These are phyloP conservation scores for Drosophila triauraria DNA, from an alignment of 1,140 invertebrate genomes.

Conservation along the genomic window DNA sequence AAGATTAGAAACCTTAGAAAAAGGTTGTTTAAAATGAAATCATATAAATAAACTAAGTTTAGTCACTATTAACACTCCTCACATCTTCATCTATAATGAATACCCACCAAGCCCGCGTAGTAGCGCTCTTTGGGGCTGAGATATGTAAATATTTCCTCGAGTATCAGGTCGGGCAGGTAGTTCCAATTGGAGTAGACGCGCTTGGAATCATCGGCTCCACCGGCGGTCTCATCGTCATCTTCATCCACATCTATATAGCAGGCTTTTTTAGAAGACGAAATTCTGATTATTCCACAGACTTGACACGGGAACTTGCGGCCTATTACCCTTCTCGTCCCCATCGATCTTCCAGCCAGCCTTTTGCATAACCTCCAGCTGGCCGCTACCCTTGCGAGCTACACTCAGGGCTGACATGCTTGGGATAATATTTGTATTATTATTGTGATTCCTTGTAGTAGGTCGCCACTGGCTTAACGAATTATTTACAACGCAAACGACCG, in stretches of 20 bases:
- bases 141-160: constrained; percentile 92
- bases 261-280: constrained; percentile 75
- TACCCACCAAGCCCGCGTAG: constrained; percentile 90
- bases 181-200: constrained; percentile 88
- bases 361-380: constrained; percentile 71
- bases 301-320: too few relatives aligned
- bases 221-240: constrained; percentile 83
- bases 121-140: constrained; percentile 90
- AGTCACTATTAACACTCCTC: background rate
- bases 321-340: constrained; percentile 86
- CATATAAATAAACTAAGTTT: background rate
- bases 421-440: constrained; percentile 1
- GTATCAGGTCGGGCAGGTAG: constrained; percentile 90
- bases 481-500: constrained; percentile 58
- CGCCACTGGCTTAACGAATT: constrained; percentile 22
- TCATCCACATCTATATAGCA: constrained; percentile 87
- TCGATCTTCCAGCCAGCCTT: constrained; percentile 87
- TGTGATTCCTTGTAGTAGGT: constrained; percentile 14
- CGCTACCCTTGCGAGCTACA: constrained; percentile 50
- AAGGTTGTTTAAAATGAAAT: too few relatives aligned
- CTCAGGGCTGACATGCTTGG: constrained; percentile 50
- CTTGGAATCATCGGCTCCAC: constrained; percentile 70
- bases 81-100: background rate
- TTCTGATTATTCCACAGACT: background rate
- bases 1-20: background rate